Evolutionary conservation across 1,140 invertebrate genomes (phyloP).

Genomic region (Lucilia sericata): DNA sequence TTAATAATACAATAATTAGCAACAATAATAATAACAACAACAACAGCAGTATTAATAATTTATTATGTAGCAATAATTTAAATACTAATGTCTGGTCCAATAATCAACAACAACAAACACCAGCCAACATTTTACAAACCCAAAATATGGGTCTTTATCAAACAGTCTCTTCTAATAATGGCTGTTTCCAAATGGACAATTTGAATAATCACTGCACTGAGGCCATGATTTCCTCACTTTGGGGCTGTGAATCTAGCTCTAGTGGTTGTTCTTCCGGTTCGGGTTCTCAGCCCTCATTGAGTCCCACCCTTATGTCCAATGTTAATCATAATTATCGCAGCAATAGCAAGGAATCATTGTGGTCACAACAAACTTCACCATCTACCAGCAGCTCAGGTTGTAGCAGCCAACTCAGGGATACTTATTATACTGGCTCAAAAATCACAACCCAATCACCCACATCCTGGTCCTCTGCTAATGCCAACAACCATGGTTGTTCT

Average conservation of each 20-base stretch:
- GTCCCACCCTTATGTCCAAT: conserved; percentile 57
- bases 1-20: conserved; percentile 44
- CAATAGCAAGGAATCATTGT: conserved; percentile 65
- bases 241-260: conserved; percentile 55
- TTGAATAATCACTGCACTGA: conserved; percentile 49
- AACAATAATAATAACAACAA: conserved; percentile 49
- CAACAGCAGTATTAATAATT: conserved; percentile 67
- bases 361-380: conserved; percentile 61
- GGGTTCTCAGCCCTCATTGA: conserved; percentile 63
- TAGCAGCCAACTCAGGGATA: conserved; percentile 56
- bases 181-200: conserved; percentile 48
- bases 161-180: conserved; percentile 34
- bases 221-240: conserved; percentile 59
- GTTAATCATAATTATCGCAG: conserved; percentile 49
- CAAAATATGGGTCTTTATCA: conserved; percentile 42
- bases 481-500: neutral
- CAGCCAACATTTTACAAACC: conserved; percentile 48
- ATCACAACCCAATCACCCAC: conserved; percentile 53
- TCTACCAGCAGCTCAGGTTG: conserved; percentile 45
- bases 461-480: conserved; percentile 49
- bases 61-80: conserved; percentile 67
- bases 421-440: conserved; percentile 51
- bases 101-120: conserved; percentile 43
- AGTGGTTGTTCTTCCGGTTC: conserved; percentile 64
- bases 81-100: conserved; percentile 47